Evolutionary conservation across 2,797 vertebrate genomes (phyloP), one percentile per base, ranked within the genome.

Genomic region (Meda fulgida): DNA sequence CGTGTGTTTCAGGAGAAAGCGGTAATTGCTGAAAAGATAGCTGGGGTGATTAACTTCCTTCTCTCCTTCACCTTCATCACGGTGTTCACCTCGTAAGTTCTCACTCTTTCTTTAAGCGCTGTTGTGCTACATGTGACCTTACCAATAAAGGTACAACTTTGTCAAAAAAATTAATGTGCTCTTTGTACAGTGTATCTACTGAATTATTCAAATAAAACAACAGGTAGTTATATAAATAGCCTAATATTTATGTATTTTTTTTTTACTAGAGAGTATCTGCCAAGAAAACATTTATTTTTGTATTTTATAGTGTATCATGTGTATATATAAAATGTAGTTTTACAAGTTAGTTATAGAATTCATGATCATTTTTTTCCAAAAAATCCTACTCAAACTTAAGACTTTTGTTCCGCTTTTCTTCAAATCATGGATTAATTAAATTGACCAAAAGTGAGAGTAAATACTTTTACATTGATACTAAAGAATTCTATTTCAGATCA

Each of bases 1-100:
- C 84, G 83, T 0, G 92, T 93, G 0, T 85, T 97, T 48, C 13
- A 2, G 1, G 40, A 81, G n/a, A 93, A 95, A 34, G 70, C 79
- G 0, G 14, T 58, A 0, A 76, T 14, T 1, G 83, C 95, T 76
- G 36, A 91, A 14, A 67, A 79, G 79, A 43, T 94, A 0, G 0
- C 94, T 75, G 78, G 88, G 14, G 4, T 95, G 63, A 87, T 98
- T 66, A 93, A 92, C 0, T 60, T 93, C 9, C 83, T 97, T n/a
- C 91, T 96, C 0, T 96, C 96, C 87, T 93, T 94, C 91, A 94
- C 95, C 84, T 97, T 98, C 89, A 85, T 97, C 92, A 89, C 94
- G 46, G 11, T 97, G 88, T 95, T 98, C 67, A 84, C 77, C n/a
- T 92, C 94, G 96, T 97, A 90, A 95, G 96, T 81, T 43, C 26